Base-by-base conservation (phyloP, 2,797 vertebrate genomes). In the Eleutherodactylus coqui region DNA sequence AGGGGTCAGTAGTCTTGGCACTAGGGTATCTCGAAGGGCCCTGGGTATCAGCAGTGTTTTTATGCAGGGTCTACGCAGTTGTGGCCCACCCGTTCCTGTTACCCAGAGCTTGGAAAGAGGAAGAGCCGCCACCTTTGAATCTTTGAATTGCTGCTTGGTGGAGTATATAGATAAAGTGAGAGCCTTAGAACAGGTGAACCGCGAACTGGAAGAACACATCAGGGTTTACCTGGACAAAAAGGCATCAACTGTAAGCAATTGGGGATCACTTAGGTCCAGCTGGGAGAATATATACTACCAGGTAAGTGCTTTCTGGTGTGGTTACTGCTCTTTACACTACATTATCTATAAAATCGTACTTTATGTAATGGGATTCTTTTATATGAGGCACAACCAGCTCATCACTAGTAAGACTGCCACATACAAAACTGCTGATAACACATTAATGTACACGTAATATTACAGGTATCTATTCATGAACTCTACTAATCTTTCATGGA, bases 1-100 rank as follows among this genome's bases (percentile, higher is more conserved):
- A 6, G 90, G 90, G 0, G 85, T 93, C 67, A 93, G 94, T 84
- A 92, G 94, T 67, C 91, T 97, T 89, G 96, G 96, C 47, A 94
- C 96, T 0, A 94, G 96, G 0, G 95, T 98, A 87, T 97, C 96
- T 80, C 95, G 97, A 82, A 92, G 97, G 24, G 97, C 96, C 64
- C 91, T 99, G 91, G 96, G 97, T 86, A 97, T 98, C 91, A 99
- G 97, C 94, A 98, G 96, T 16, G 95, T 98, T 86, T 98, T 97
- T 91, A 92, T 98, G 64, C 97, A 98, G 89, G 96, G 96, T 0
- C 92, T 97, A 82, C 93, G 96, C 89, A 97, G 95, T 92, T 96
- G 94, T 55, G 90, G 94, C 0, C 93, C 95, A 0, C 75, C 93
- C 0, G 90, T 95, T 2, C 88, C 94, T 1, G 91, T 95, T 1